Evolutionary conservation across 2,113 vertebrate species (phyloP).

Genomic region (Ceyx melanurus): DNA sequence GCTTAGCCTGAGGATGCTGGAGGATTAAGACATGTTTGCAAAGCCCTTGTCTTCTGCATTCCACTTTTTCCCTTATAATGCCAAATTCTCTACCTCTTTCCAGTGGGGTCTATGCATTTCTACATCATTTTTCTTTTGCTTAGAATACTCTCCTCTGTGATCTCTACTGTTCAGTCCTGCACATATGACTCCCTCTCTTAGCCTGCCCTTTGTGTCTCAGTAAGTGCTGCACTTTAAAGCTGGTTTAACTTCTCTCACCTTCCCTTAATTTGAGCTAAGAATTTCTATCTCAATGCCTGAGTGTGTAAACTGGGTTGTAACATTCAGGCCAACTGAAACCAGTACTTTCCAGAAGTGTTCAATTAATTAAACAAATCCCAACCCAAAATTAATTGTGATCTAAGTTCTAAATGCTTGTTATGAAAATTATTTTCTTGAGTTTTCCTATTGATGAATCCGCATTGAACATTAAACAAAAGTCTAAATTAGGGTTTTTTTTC

Average conservation of each 20-base stretch:
- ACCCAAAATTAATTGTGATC: neutral
- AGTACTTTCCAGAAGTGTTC: neutral
- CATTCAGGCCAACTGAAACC: neutral
- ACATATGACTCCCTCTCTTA: neutral
- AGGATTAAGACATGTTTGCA: neutral
- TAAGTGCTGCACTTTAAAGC: neutral
- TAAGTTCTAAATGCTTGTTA: neutral
- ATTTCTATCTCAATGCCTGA: neutral
- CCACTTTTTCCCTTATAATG: neutral
- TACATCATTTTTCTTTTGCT: neutral
- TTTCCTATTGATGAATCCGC: neutral
- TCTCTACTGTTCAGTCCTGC: neutral
- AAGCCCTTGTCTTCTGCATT: neutral
- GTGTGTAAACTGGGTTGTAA: neutral
- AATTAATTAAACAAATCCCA: slow-evolving; percentile 12
- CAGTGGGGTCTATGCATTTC: neutral
- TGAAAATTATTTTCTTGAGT: slow-evolving; percentile 21
- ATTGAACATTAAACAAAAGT: slow-evolving; percentile 10
- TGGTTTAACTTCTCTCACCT: neutral
- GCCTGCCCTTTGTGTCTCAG: neutral
- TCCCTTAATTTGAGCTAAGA: neutral
- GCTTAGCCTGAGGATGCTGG: neutral
- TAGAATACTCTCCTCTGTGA: neutral
- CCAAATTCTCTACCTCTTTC: neutral
- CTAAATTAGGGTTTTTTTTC: neutral